These are phyloP conservation scores for Coptodon bakossiorum DNA, from an alignment of 2,113 vertebrate species.

Conservation along the genomic window DNA sequence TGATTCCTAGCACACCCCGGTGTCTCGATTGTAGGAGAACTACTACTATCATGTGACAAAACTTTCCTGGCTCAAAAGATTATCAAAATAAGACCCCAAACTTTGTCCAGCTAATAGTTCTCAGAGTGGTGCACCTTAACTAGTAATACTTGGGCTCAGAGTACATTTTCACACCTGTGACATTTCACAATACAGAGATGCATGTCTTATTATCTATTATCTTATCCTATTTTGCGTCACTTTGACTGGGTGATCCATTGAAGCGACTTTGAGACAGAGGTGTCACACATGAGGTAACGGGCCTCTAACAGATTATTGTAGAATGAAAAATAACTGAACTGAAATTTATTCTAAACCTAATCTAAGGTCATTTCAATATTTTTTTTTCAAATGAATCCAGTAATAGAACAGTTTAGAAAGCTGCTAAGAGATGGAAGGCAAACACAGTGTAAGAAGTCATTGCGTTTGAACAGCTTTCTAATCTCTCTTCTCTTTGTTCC, in stretches of 20 bases:
- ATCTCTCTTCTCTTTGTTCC: not conserved
- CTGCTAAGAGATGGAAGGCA: not conserved
- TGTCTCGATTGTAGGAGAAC: not conserved
- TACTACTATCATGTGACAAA: not conserved
- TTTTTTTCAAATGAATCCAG: not conserved
- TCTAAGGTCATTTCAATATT: not conserved
- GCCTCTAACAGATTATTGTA: not conserved
- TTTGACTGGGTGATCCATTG: not conserved
- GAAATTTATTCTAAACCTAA: not conserved
- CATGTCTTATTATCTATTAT: not conserved
- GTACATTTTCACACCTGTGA: not conserved
- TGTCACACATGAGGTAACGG: not conserved
- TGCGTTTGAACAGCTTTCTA: not conserved
- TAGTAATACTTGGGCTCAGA: not conserved
- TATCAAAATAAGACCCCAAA: not conserved
- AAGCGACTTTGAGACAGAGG: not conserved
- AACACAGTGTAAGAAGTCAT: not conserved
- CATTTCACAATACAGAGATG: not conserved
- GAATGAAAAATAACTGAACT: not conserved
- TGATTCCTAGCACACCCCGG: accelerated
- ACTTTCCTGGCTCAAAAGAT: not conserved
- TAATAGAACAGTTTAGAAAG: not conserved
- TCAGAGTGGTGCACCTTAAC: not conserved
- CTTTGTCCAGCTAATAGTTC: not conserved
- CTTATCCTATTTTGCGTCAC: not conserved